phyloP scores from a whole-genome alignment of 2,888 invertebrate genomes.

The Synergus umbraculus region DNA sequence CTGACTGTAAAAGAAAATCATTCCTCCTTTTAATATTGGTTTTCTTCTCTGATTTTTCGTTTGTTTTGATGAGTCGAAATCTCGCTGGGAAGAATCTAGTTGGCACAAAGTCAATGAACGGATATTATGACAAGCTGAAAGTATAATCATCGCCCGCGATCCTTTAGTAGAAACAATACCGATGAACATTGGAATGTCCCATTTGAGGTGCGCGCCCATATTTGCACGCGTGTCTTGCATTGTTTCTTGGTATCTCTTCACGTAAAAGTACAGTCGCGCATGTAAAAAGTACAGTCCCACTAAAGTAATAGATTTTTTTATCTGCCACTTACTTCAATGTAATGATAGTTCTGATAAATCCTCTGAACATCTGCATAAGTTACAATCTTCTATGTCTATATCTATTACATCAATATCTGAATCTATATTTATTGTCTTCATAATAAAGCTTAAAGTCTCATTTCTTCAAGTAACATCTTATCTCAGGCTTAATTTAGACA shows the following conservation, averaged over 20 bases:
- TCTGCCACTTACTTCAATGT: neutral
- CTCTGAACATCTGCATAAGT: neutral
- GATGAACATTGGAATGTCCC: slow-evolving; percentile 76
- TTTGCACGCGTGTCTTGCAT: slow-evolving; percentile 73
- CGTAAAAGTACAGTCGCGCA: slow-evolving; percentile 68
- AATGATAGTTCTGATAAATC: neutral
- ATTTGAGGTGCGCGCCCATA: slow-evolving; percentile 76
- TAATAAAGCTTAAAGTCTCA: neutral
- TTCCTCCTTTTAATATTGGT: too few species aligned
- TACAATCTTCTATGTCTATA: neutral
- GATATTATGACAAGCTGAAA: slow-evolving; percentile 40
- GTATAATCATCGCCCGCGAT: slow-evolving; percentile 45
- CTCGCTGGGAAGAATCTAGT: slow-evolving; percentile 7
- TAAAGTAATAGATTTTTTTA: slow-evolving; percentile 26
- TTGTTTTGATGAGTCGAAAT: slow-evolving; percentile 14
- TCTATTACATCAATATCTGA: neutral
- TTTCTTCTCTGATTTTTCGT: neutral
- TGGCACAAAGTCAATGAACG: slow-evolving; percentile 35
- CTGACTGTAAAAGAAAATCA: too few species aligned
- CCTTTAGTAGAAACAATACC: slow-evolving; percentile 66
- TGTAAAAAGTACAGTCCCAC: slow-evolving; percentile 56
- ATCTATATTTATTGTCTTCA: too few species aligned
- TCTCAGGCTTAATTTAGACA: neutral
- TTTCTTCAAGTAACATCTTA: neutral
- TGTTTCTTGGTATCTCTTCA: slow-evolving; percentile 74